These are phyloP conservation scores for Struthio camelus DNA, from an alignment of 2,113 vertebrate species.

Conservation along the genomic window DNA sequence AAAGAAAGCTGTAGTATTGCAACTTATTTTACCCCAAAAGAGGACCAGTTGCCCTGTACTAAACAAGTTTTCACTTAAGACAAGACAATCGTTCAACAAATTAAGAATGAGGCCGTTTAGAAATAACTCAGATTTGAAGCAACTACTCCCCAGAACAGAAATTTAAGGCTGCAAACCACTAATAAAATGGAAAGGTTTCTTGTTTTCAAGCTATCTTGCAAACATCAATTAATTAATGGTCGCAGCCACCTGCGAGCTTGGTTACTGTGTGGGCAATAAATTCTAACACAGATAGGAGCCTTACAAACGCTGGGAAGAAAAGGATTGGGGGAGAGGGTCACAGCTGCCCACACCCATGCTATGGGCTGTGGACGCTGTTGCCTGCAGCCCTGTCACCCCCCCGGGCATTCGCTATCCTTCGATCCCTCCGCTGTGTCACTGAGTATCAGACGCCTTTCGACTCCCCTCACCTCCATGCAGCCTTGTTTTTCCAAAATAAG, in stretches of 20 bases:
- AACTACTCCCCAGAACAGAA: neutral
- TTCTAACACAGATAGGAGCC: neutral
- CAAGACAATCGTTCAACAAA: neutral
- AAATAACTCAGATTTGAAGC: neutral
- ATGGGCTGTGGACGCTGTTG: neutral
- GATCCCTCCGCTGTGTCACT: neutral
- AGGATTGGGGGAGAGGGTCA: neutral
- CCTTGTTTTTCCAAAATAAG: neutral
- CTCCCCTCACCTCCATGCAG: neutral
- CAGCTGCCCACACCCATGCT: accelerated
- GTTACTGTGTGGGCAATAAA: neutral
- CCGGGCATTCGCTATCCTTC: neutral
- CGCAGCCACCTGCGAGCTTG: neutral
- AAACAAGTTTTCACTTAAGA: neutral
- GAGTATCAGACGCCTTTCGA: neutral
- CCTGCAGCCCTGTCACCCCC: neutral
- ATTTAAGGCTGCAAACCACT: neutral
- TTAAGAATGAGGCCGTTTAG: neutral
- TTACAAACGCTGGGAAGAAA: neutral
- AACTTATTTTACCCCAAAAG: neutral
- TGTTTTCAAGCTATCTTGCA: neutral
- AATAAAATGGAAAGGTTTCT: neutral
- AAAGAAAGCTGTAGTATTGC: neutral
- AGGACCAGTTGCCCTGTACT: neutral
- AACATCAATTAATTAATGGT: neutral